Percentiles rank a stretch among this genome's conserved stretches.
These are phyloP conservation scores for Oppia nitens DNA, from an alignment of 1,140 invertebrate species.

Conservation along the genomic window DNA sequence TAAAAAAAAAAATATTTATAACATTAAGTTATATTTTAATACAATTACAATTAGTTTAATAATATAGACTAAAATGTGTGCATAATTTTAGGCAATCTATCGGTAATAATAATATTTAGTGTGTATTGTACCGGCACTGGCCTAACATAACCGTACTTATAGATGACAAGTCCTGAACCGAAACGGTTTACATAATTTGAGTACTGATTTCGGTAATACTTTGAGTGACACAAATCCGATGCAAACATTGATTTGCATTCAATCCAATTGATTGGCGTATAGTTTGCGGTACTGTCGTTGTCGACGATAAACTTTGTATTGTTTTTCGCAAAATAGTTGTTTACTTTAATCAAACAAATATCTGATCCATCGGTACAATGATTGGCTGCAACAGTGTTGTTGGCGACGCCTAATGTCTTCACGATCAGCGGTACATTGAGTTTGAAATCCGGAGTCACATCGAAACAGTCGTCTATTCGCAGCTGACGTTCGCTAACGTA, in stretches of 20 bases:
- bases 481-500: slow-evolving; percentile 2
- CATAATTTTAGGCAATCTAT: slow-evolving; percentile 2
- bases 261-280: slow-evolving; percentile 7
- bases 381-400: no score
- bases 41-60: no score
- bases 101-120: background rate
- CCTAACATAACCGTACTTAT: slow-evolving; percentile 4
- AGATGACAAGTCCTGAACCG: slow-evolving; percentile 11
- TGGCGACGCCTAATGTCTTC: background rate
- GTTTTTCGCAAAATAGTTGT: background rate
- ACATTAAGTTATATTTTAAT: no score
- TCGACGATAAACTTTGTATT: background rate
- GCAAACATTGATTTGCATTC: slow-evolving; percentile 17
- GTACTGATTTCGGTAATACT: slow-evolving; percentile 11
- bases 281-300: background rate
- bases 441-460: slow-evolving; percentile 14
- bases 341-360: background rate
- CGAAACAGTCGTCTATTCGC: background rate
- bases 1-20: no score
- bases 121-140: background rate
- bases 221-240: slow-evolving; percentile 4
- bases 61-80: no score
- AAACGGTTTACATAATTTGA: slow-evolving; percentile 12
- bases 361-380: background rate
- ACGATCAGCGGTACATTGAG: slow-evolving; percentile 7